phyloP scores from a whole-genome alignment of 2,113 vertebrate species.

The Lynx canadensis region DNA sequence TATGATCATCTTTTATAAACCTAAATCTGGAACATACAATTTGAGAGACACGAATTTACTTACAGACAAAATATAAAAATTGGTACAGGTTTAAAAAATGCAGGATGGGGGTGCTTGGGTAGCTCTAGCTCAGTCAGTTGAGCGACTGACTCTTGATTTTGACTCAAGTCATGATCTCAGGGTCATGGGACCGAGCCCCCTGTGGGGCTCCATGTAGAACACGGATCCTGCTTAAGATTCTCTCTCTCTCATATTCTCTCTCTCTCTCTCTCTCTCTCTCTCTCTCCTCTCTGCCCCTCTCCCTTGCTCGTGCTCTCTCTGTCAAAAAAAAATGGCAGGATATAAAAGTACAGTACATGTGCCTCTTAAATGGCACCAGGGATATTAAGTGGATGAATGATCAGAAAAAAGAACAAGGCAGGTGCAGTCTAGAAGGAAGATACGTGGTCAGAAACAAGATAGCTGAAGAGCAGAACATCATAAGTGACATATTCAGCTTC shows the following conservation, averaged over 20 bases:
- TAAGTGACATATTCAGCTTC: not conserved
- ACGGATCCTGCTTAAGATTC: too few relatives aligned
- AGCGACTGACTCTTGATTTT: too few relatives aligned
- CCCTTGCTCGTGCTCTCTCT: too few relatives aligned
- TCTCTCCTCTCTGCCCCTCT: too few relatives aligned
- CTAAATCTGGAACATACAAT: not conserved
- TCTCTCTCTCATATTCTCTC: too few relatives aligned
- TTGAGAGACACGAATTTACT: not conserved
- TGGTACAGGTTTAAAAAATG: not conserved
- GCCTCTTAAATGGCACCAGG: not conserved
- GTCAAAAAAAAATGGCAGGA: not conserved
- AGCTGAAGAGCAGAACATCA: not conserved
- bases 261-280: too few relatives aligned
- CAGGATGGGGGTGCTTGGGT: not conserved
- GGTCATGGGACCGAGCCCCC: too few relatives aligned
- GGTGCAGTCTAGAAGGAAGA: not conserved
- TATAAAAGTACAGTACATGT: not conserved
- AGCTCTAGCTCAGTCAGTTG: too few relatives aligned
- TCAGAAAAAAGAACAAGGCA: not conserved
- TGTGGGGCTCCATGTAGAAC: too few relatives aligned
- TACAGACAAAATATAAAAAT: constrained; percentile 1
- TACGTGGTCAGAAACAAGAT: not conserved
- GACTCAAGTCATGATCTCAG: too few relatives aligned
- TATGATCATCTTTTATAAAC: not conserved
- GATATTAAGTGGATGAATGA: not conserved